These are phyloP conservation scores for Acronicta aceris DNA, from an alignment of 2,888 invertebrate species.

Conservation along the genomic window DNA sequence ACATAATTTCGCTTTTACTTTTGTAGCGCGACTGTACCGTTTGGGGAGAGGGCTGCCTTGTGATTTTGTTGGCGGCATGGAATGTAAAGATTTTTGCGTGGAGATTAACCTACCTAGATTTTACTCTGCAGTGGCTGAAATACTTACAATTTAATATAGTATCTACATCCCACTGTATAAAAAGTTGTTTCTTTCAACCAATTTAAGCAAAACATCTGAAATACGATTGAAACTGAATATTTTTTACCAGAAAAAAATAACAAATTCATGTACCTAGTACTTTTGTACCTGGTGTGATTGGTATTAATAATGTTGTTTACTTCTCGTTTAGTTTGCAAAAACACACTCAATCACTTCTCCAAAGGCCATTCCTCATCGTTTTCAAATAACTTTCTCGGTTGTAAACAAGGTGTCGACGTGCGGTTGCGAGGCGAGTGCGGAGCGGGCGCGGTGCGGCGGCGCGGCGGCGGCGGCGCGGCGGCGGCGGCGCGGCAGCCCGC, in stretches of 20 bases:
- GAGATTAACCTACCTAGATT: not conserved
- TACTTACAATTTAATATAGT: too few species aligned
- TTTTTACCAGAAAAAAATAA: not conserved
- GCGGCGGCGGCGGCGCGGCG: constrained; percentile 3
- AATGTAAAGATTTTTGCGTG: not conserved
- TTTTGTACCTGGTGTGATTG: not conserved
- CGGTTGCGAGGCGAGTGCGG: constrained; percentile 4
- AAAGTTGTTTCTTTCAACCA: not conserved
- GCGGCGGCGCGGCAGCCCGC: constrained; percentile 13
- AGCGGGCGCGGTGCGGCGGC: constrained; percentile 10
- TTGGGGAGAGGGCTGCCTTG: not conserved
- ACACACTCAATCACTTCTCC: constrained; percentile 4
- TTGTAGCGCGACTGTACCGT: constrained; percentile 27
- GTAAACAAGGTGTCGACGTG: constrained; percentile 6
- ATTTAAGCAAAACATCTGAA: not conserved
- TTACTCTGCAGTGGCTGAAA: not conserved
- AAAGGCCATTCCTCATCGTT: constrained; percentile 9
- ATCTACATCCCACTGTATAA: too few species aligned
- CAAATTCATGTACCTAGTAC: not conserved
- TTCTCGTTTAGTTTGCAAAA: not conserved
- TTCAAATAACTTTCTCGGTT: constrained; percentile 4
- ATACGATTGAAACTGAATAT: not conserved
- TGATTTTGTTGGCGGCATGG: not conserved
- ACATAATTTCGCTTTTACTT: constrained; percentile 46
- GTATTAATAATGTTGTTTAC: constrained; percentile 1